These are phyloP conservation scores for Nephrotoma guestfalica DNA, from an alignment of 2,888 invertebrate genomes.

Conservation along the genomic window DNA sequence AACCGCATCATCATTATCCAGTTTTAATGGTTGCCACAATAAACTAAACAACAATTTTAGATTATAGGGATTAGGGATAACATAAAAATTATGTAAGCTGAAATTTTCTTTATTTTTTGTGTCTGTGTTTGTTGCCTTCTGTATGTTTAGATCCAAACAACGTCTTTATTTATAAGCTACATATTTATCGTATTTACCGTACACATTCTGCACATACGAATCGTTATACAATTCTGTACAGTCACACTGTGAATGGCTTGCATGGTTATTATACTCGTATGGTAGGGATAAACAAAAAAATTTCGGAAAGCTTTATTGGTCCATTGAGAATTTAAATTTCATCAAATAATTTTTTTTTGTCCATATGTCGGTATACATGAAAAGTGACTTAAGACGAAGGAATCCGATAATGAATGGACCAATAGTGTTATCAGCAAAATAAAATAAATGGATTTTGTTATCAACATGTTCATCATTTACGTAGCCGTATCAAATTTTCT, in stretches of 20 bases:
- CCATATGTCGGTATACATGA: not conserved
- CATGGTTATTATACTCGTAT: not conserved
- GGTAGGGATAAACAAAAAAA: not conserved
- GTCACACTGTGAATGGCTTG: not conserved
- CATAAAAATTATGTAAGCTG: not conserved
- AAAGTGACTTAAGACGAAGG: not conserved
- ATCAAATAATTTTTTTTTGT: not conserved
- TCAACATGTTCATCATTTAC: not conserved
- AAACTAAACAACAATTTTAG: not conserved
- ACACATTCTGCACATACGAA: not conserved
- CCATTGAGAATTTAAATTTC: not conserved
- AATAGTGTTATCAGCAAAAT: not conserved
- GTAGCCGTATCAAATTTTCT: not conserved
- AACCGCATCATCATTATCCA: not conserved
- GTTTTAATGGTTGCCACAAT: not conserved
- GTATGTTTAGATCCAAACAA: not conserved
- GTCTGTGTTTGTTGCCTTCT: not conserved
- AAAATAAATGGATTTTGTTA: not conserved
- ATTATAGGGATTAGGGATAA: not conserved
- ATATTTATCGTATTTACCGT: not conserved
- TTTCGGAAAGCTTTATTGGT: not conserved
- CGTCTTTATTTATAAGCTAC: not conserved
- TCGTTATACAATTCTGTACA: not conserved
- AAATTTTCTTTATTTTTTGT: not conserved
- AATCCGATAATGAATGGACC: not conserved